Evolutionary conservation across 2,113 vertebrate species (phyloP).

Genomic region (Mirounga angustirostris): DNA sequence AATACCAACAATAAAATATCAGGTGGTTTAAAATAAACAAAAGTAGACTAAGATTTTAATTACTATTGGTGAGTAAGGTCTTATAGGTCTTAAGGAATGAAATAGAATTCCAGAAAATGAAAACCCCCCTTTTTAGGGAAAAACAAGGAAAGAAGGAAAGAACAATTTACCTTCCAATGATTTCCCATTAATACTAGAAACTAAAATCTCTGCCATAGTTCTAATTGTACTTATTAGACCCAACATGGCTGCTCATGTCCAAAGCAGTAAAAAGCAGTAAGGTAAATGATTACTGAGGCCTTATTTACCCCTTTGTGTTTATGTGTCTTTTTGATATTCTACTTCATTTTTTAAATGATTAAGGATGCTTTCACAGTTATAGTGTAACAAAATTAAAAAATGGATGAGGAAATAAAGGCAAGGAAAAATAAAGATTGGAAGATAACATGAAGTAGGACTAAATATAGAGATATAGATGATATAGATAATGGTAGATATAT

Average conservation of each 20-base stretch:
- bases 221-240: neutral
- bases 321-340: neutral
- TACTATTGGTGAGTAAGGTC: neutral
- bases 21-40: slow-evolving; percentile 37
- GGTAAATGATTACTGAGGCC: neutral
- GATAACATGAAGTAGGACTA: neutral
- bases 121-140: neutral
- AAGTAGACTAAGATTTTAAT: neutral
- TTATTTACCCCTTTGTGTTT: neutral
- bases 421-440: neutral
- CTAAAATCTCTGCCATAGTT: neutral
- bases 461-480: neutral
- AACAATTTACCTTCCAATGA: slow-evolving; percentile 37
- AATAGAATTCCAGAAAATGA: neutral
- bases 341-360: neutral
- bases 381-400: neutral
- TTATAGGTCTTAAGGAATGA: slow-evolving; percentile 45
- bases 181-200: slow-evolving; percentile 35
- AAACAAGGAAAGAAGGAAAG: neutral
- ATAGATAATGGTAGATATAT: neutral
- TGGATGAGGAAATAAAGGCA: neutral
- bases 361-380: neutral
- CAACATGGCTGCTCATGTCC: neutral
- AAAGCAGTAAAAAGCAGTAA: neutral
- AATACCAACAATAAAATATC: slow-evolving; percentile 7